phyloP scores from a whole-genome alignment of 2,888 invertebrate genomes.

The Tipula unca region DNA sequence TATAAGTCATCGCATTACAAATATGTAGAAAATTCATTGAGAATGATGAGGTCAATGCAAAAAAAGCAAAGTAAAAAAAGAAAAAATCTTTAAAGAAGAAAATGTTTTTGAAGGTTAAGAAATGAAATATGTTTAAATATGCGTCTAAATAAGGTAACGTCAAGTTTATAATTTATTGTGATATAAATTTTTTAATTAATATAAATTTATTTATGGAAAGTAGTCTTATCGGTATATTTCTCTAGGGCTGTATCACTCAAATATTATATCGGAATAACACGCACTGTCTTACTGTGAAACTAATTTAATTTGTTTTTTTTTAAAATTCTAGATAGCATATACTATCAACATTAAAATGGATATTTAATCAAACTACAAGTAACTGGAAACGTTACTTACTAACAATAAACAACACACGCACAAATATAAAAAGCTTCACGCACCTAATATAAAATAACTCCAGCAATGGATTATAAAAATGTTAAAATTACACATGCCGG shows the following conservation, averaged over 20 bases:
- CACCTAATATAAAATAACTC: background rate
- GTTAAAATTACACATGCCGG: conserved; percentile 53
- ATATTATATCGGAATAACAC: background rate
- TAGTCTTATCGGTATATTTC: background rate
- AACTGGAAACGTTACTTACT: background rate
- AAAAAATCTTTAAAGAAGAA: background rate
- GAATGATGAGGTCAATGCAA: conserved; percentile 14
- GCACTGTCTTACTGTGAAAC: background rate
- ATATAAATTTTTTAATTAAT: background rate
- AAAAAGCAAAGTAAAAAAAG: background rate
- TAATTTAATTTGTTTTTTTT: background rate
- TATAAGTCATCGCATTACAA: background rate
- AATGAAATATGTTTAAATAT: background rate
- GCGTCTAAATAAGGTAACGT: background rate
- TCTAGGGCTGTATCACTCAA: background rate
- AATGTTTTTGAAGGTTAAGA: background rate
- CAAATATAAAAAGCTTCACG: background rate
- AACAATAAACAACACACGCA: background rate
- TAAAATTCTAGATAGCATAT: background rate
- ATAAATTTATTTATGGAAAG: background rate
- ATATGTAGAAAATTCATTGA: background rate
- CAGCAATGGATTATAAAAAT: conserved; percentile 35
- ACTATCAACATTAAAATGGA: background rate
- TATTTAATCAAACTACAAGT: background rate
- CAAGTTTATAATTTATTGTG: background rate